Evolutionary conservation across 2,113 vertebrate species (phyloP), one percentile per base, ranked within the genome.

Genomic region (Strigops habroptila): DNA sequence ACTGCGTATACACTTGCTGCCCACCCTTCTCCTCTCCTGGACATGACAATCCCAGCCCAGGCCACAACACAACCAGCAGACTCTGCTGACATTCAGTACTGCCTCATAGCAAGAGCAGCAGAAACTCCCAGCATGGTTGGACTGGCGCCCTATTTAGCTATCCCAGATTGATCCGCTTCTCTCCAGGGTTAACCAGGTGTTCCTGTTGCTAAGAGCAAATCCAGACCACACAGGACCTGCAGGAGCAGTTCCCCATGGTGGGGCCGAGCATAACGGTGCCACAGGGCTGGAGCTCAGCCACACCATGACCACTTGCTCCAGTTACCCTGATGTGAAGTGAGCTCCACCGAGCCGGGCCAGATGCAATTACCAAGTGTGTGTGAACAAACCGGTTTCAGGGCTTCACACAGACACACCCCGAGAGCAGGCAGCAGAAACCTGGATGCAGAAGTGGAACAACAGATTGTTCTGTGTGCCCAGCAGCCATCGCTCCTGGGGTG

Each of bases 321-420:
- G 14, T 41, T 12, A 8, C 15, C 19, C 75, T 25, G 4, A 8
- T 6, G 5, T 48, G 77, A 39, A 23, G 15, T 1, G 33, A 89
- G 67, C 60, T 43, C 43, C 71, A 27, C 27, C 24, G n/a, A 41
- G 62, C 59, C 63, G 25, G 1, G 13, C 2, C 78, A 14, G 70
- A 2, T 1, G 83, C 75, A 55, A 5, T 12, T 35, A 64, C 7
- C 0, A 4, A 3, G 4, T 1, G 10, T 1, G 3, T 4, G 4
- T 30, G 33, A 37, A 3, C 11, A 30, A 63, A 23, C 53, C 4
- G 37, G 39, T 69, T 60, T 14, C 62, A 55, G 48, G 65, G 65
- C 60, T 33, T 69, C 65, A 35, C 48, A 24, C 9, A 25, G 74
- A 21, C 79, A 28, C 68, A n/a, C 30, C 83, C 59, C 9, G 21